Conservation (phyloP, 2,113 vertebrate species). For the Thunnus maccoyii region DNA sequence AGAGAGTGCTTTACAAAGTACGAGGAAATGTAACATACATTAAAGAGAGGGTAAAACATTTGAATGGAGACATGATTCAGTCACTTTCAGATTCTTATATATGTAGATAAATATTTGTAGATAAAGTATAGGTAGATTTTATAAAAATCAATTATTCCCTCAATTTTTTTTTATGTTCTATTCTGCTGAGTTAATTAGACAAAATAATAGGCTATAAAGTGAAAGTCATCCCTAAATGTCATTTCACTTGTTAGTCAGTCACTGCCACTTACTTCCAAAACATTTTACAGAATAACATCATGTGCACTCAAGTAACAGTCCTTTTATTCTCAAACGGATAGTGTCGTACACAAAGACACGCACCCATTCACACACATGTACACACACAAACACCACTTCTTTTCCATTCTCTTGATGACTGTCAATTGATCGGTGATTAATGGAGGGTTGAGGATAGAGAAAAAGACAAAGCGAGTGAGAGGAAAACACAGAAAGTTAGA, state of each 20-base stretch:
- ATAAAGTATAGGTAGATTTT: too few species aligned
- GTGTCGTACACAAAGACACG: not conserved
- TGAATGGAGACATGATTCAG: not conserved
- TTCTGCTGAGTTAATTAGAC: not conserved
- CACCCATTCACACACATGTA: not conserved
- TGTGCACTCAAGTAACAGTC: not conserved
- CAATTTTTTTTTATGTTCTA: not conserved
- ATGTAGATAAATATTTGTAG: not conserved
- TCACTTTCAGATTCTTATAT: not conserved
- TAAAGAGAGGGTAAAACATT: too few species aligned
- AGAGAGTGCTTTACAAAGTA: not conserved
- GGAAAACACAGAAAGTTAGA: conserved; percentile 49
- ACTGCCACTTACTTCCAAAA: not conserved
- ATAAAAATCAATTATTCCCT: not conserved
- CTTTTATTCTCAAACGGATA: not conserved
- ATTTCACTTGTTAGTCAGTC: conserved; percentile 19
- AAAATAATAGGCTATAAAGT: not conserved
- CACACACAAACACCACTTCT: conserved; percentile 11
- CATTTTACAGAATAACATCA: not conserved
- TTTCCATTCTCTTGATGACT: conserved; percentile 31
- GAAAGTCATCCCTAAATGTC: conserved; percentile 4
- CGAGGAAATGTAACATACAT: too few species aligned
- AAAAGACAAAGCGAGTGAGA: conserved; percentile 45
- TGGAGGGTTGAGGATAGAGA: conserved; percentile 22
- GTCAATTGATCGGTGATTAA: conserved; percentile 50